phyloP scores from a whole-genome alignment of 1,140 invertebrate genomes.

The Acromyrmex charruanus region DNA sequence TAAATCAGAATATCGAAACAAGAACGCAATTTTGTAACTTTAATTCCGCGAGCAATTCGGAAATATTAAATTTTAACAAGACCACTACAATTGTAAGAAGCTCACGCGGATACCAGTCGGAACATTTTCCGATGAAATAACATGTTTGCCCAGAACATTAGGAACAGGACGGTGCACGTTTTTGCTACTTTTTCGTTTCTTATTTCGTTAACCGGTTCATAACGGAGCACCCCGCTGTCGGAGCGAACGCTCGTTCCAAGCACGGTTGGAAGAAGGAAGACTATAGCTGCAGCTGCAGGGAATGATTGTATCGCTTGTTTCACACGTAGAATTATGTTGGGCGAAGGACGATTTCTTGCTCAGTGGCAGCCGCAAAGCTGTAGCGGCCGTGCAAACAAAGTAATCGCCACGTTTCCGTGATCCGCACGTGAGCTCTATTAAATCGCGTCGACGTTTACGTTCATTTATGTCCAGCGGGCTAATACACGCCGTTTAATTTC shows the following conservation, averaged over 20 bases:
- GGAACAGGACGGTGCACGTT: constrained; percentile 3
- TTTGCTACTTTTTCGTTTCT: constrained; percentile 45
- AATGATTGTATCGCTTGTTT: constrained; percentile 53
- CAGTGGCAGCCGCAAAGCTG: constrained; percentile 27
- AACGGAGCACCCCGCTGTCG: neutral
- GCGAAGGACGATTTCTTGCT: constrained; percentile 32
- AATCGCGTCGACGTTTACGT: constrained; percentile 49
- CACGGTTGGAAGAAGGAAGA: neutral
- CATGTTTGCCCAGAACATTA: constrained; percentile 42
- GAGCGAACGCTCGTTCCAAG: neutral
- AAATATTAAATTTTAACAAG: neutral
- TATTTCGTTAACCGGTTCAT: constrained; percentile 46
- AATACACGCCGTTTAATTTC: constrained; percentile 45
- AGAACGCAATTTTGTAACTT: neutral
- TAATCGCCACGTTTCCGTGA: constrained; percentile 42
- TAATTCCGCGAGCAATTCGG: neutral
- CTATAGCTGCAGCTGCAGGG: constrained; percentile 34
- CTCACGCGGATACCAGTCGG: neutral
- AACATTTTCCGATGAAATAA: constrained; percentile 60
- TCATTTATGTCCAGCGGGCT: constrained; percentile 22
- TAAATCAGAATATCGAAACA: neutral
- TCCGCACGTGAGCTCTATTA: constrained; percentile 51
- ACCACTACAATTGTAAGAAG: constrained; percentile 27
- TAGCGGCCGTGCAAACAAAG: constrained; percentile 36
- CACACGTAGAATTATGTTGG: constrained; percentile 40